phyloP scores from a whole-genome alignment of 2,113 vertebrate genomes.

The Ctenodactylus gundi region DNA sequence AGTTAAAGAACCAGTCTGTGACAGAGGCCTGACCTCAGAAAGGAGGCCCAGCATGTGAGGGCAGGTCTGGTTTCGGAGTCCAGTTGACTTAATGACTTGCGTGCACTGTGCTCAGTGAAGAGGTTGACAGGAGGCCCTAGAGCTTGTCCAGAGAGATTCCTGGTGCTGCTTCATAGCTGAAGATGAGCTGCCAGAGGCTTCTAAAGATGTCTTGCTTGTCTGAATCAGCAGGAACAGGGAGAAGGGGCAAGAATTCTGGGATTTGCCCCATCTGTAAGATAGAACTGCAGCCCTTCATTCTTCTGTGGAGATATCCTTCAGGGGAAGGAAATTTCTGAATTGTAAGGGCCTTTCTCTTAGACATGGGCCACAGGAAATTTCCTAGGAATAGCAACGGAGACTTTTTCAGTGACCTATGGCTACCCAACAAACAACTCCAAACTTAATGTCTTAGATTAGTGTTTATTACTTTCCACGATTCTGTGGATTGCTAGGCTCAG shows the following conservation, averaged over 20 bases:
- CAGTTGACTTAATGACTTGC: fast-evolving
- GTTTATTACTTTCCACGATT: background rate
- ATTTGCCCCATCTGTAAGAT: background rate
- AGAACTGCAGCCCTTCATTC: too few species aligned
- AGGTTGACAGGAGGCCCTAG: background rate
- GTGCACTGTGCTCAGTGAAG: background rate
- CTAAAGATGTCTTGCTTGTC: background rate
- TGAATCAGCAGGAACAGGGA: background rate
- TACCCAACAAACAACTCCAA: background rate
- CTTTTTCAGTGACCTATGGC: background rate
- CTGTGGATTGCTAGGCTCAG: background rate
- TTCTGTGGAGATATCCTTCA: background rate
- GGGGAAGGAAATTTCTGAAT: background rate
- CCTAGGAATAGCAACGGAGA: background rate
- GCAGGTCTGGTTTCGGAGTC: background rate
- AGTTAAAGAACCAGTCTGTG: background rate
- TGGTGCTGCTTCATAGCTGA: background rate
- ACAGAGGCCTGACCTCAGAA: background rate
- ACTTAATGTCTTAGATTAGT: background rate
- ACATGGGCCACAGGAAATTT: background rate
- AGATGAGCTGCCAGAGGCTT: background rate
- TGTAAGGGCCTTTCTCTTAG: background rate
- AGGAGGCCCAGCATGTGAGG: background rate
- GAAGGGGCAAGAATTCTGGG: background rate
- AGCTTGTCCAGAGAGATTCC: background rate